These are phyloP conservation scores for Leucosticte australis DNA, from an alignment of 2,113 vertebrate species.

Conservation along the genomic window DNA sequence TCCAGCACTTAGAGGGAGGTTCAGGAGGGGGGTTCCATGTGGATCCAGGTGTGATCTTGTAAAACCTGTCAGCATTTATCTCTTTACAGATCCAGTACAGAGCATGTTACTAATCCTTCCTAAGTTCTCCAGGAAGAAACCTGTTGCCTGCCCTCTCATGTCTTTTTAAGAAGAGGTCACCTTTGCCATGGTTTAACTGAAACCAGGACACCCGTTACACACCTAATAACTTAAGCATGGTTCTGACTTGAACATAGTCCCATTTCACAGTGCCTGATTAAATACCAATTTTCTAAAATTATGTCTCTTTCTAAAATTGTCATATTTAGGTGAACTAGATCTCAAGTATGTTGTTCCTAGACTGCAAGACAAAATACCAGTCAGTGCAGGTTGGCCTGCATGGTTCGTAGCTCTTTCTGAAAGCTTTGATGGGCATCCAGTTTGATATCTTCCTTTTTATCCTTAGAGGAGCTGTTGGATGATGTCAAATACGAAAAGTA, in stretches of 20 bases:
- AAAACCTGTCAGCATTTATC: not conserved
- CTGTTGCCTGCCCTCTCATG: not conserved
- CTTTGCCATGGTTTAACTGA: not conserved
- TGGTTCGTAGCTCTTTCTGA: not conserved
- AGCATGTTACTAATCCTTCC: not conserved
- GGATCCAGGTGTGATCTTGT: not conserved
- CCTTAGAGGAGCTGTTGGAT: not conserved
- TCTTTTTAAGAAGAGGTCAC: not conserved
- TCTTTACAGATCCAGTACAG: not conserved
- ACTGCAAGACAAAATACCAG: not conserved
- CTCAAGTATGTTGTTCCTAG: not conserved
- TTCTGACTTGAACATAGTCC: not conserved
- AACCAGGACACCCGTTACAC: not conserved
- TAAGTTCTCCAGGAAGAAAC: not conserved
- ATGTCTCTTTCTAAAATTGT: not conserved
- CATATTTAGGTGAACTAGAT: not conserved
- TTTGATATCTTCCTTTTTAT: not conserved
- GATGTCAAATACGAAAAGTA: not conserved
- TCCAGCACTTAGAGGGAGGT: not conserved
- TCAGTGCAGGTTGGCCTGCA: not conserved
- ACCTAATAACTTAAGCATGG: not conserved
- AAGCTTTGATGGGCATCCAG: not conserved
- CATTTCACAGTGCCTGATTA: not conserved
- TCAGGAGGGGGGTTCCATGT: not conserved
- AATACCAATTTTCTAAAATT: not conserved